Percentiles rank a stretch among this genome's conserved stretches.
These are phyloP conservation scores for Hydriomena furcata DNA, from an alignment of 2,888 invertebrate genomes.

Conservation along the genomic window DNA sequence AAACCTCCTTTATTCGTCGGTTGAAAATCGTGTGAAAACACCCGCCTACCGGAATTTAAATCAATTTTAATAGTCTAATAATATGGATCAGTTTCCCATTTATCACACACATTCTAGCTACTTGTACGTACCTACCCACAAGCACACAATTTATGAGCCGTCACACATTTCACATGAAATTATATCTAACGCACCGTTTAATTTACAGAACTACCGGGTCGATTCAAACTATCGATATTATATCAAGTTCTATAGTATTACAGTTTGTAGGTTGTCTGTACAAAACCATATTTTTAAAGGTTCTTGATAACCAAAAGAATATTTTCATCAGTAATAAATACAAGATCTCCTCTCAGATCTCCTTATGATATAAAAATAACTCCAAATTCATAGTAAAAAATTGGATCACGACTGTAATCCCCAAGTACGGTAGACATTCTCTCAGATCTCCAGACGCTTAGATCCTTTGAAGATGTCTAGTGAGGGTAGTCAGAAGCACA, in stretches of 20 bases:
- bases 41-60: neutral
- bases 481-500: too few species aligned
- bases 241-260: conserved; percentile 21
- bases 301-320: too few species aligned
- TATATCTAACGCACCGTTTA: conserved; percentile 56
- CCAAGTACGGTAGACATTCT: too few species aligned
- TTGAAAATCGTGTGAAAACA: neutral
- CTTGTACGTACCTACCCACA: conserved; percentile 24
- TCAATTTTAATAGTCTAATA: conserved; percentile 18
- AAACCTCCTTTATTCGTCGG: too few species aligned
- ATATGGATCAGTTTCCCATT: conserved; percentile 35
- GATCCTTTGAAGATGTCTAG: too few species aligned
- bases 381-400: too few species aligned
- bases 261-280: conserved; percentile 5
- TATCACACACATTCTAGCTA: conserved; percentile 40
- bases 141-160: conserved; percentile 57
- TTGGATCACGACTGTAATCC: too few species aligned
- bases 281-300: too few species aligned
- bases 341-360: too few species aligned
- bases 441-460: too few species aligned
- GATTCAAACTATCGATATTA: conserved; percentile 54
- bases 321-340: too few species aligned
- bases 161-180: conserved; percentile 66
- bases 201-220: conserved; percentile 51
- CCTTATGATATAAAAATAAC: too few species aligned